A percentile compares a stretch with the other conserved stretches of the same genome.
Evolutionary conservation across 2,113 vertebrate genomes (phyloP).

Genomic region (Mirza zaza): DNA sequence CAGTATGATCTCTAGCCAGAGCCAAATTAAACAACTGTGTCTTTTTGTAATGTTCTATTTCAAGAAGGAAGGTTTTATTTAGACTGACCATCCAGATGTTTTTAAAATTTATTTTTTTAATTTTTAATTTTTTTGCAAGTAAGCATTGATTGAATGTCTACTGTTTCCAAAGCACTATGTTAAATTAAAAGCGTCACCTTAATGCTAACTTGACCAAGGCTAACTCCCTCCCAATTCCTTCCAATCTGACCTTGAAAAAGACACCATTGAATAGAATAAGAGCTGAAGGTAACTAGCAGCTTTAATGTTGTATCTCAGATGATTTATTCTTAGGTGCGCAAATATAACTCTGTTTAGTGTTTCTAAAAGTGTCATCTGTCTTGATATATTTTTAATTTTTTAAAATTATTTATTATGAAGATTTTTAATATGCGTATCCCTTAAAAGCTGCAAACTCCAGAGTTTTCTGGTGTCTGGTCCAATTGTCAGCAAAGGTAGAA

Average conservation of each 20-base stretch:
- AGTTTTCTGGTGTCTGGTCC: background rate
- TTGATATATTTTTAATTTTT: background rate
- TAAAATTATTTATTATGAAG: background rate
- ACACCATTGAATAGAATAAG: background rate
- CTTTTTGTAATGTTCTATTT: background rate
- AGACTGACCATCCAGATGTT: background rate
- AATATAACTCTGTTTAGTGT: background rate
- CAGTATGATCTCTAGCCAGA: background rate
- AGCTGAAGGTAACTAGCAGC: background rate
- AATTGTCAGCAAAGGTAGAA: background rate
- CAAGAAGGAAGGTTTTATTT: background rate
- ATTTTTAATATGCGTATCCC: background rate
- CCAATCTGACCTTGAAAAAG: background rate
- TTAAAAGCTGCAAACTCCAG: background rate
- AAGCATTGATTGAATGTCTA: background rate
- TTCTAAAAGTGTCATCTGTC: background rate
- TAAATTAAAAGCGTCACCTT: background rate
- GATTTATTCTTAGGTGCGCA: background rate
- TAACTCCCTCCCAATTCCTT: background rate
- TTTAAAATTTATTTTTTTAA: background rate
- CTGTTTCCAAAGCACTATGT: background rate
- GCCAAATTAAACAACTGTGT: background rate
- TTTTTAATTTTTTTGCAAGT: background rate
- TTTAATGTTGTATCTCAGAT: background rate
- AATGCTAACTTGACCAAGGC: background rate